phyloP scores from a whole-genome alignment of 2,888 invertebrate genomes.

The Agrypnus murinus region DNA sequence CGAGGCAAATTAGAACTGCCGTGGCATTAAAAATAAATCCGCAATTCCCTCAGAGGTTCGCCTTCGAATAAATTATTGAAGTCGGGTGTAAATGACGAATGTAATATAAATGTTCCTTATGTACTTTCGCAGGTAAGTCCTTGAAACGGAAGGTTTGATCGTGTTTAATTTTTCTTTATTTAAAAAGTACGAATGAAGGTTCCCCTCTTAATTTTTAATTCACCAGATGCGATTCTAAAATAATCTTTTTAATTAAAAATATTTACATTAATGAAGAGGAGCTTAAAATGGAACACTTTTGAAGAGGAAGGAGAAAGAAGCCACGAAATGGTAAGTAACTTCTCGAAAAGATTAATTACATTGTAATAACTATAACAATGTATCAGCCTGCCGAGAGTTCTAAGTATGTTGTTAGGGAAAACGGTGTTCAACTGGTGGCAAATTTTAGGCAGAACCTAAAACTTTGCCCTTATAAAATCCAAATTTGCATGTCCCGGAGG shows the following conservation, averaged over 20 bases:
- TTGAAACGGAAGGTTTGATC: not conserved
- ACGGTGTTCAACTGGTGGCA: constrained; percentile 33
- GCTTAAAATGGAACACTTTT: not conserved
- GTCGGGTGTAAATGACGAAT: constrained; percentile 26
- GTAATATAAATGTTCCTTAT: constrained; percentile 15
- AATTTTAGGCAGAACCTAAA: constrained; percentile 32
- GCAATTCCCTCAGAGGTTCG: constrained; percentile 27
- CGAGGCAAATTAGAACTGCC: constrained; percentile 27
- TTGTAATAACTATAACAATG: constrained; percentile 1
- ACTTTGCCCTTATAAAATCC: constrained; percentile 36
- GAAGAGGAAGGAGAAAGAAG: not conserved
- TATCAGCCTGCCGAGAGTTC: constrained; percentile 16
- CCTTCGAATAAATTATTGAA: constrained; percentile 28
- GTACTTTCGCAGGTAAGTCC: not conserved
- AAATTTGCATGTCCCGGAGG: constrained; percentile 32
- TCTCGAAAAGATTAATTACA: not conserved
- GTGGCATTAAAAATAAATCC: constrained; percentile 31
- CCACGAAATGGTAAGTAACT: constrained; percentile 10
- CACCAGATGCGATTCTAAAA: not conserved
- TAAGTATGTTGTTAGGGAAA: constrained; percentile 14
- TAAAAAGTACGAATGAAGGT: not conserved
- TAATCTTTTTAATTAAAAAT: constrained; percentile 2
- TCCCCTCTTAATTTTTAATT: constrained; percentile 6
- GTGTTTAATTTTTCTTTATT: constrained; percentile 4
- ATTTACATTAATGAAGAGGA: not conserved